Evolutionary conservation across 2,113 vertebrate species (phyloP).

Genomic region (Oreochromis tanganicae): DNA sequence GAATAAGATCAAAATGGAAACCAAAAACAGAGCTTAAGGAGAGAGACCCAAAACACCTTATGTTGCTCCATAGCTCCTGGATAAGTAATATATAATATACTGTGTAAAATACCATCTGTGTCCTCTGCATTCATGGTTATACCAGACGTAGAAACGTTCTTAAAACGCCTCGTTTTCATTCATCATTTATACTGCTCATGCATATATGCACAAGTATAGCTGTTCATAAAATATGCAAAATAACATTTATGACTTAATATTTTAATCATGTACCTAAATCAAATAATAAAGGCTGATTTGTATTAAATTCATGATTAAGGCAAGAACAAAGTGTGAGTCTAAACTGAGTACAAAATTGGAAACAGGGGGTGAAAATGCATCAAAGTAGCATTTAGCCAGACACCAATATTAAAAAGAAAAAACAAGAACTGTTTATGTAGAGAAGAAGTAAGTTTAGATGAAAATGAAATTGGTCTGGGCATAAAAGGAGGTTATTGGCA

Average conservation of each 20-base stretch:
- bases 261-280: neutral
- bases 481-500: neutral
- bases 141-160: neutral
- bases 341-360: neutral
- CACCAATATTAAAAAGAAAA: neutral
- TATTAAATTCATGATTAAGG: neutral
- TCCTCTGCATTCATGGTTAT: neutral
- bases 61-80: neutral
- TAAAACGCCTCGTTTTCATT: neutral
- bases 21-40: neutral
- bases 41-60: neutral
- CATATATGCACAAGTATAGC: neutral
- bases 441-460: neutral
- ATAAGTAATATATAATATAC: neutral
- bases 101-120: neutral
- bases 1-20: neutral
- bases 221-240: neutral
- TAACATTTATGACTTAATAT: neutral
- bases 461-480: neutral
- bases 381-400: neutral
- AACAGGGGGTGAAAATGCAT: rapidly evolving
- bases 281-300: neutral
- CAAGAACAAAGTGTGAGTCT: neutral
- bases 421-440: neutral
- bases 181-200: neutral